These are phyloP conservation scores for Solea senegalensis DNA, from an alignment of 2,113 vertebrate species.

Conservation along the genomic window DNA sequence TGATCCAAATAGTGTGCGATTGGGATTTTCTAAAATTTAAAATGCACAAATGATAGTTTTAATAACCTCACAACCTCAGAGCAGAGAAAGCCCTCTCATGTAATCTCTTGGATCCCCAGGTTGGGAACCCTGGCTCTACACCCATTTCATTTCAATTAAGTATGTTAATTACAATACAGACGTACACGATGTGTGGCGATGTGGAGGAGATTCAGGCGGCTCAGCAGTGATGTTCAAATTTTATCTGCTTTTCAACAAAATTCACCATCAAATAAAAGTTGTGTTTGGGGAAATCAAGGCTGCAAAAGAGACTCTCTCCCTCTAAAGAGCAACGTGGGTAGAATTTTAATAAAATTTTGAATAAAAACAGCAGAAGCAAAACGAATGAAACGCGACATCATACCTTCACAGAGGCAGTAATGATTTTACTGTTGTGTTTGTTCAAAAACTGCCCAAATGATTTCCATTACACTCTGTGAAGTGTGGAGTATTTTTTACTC, in stretches of 20 bases:
- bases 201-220: slow-evolving; percentile 38
- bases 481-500: no score
- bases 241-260: slow-evolving; percentile 45
- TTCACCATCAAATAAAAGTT: slow-evolving; percentile 13
- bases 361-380: not conserved
- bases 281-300: slow-evolving; percentile 45
- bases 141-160: slow-evolving; percentile 21
- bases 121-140: no score
- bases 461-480: no score
- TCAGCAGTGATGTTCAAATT: slow-evolving; percentile 31
- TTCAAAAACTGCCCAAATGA: no score
- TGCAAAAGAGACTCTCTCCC: slow-evolving; percentile 2
- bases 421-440: not conserved
- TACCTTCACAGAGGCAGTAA: not conserved
- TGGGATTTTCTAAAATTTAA: no score
- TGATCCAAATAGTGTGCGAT: no score
- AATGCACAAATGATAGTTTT: no score
- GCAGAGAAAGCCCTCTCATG: no score
- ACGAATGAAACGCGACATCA: no score
- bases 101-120: no score
- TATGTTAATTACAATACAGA: slow-evolving; percentile 23
- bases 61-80: no score
- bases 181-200: slow-evolving; percentile 23
- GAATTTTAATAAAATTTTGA: not conserved
- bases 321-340: slow-evolving; percentile 13